Base-by-base conservation (phyloP, 2,113 vertebrate species). In the Myrmophylax atrothorax region DNA sequence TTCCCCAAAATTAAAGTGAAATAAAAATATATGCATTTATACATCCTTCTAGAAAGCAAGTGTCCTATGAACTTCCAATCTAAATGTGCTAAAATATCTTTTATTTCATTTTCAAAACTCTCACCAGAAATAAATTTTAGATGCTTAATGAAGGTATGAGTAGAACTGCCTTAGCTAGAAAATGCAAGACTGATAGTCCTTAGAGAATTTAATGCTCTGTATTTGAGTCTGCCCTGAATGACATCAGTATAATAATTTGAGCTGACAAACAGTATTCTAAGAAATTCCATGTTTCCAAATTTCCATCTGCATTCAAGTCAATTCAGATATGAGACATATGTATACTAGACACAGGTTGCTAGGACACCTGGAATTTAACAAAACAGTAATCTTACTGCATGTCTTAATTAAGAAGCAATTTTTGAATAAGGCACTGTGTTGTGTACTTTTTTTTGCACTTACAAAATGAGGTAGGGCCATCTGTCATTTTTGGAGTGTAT, bases 241-340 rank as follows among this genome's bases (percentile, higher is more conserved):
- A 93, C 75, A 89, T 90, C 83, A 87, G 50, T 72, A 63, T 35
- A 93, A 82, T 69, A 62, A 58, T 58, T 78, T 77, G 50, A 93
- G 84, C 35, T 70, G 42, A 68, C 44, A 93, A 94, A 90, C 6
- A 28, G 60, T 67, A 93, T 88, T 86, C 90, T 92, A 95, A 90
- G 80, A 92, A 95, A 78, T 90, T 87, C 49, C n/a, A 47, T n/a
- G 44, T 78, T 95, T 90, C 37, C 55, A 90, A 93, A 93, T 95
- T 86, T 94, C 77, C 38, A 31, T 75, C 64, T 84, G 40, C 13
- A 70, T 74, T 86, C 18, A 77, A 77, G 56, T 92, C 26, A 64
- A 18, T 64, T 90, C 64, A 95, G 73, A 86, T 38, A 74, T 19
- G 6, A 89, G 17, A 44, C 52, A 75, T 37, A 77, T 55, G 14